Evolutionary conservation across 2,113 vertebrate species (phyloP).

Genomic region (Corydoras sp.): DNA sequence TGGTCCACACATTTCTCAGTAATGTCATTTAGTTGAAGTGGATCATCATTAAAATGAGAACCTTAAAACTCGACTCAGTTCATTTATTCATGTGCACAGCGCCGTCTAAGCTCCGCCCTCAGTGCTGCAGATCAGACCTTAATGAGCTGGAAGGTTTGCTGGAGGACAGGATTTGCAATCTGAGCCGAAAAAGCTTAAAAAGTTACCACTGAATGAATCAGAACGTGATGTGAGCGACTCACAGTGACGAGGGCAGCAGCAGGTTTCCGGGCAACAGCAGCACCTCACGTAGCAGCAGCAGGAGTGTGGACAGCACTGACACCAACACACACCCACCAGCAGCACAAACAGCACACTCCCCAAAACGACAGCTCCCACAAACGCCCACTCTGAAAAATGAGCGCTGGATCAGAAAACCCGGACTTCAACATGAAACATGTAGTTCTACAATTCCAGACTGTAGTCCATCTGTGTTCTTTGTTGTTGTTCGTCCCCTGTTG

Average conservation of each 20-base stretch:
- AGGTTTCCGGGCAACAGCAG: constrained; percentile 88
- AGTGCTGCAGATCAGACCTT: background rate
- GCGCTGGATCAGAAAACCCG: no score
- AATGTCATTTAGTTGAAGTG: no score
- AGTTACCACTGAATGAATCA: background rate
- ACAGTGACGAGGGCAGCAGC: constrained; percentile 93
- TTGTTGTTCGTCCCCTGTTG: no score
- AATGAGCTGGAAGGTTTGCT: background rate
- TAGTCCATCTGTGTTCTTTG: no score
- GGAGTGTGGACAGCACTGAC: constrained; percentile 94
- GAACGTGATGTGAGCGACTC: constrained; percentile 58
- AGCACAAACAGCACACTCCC: constrained; percentile 80
- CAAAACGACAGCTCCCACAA: constrained; percentile 81
- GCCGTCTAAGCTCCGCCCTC: background rate
- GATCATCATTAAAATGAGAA: no score
- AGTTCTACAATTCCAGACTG: no score
- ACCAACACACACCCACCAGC: constrained; percentile 91
- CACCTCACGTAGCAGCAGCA: constrained; percentile 95
- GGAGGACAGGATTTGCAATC: background rate
- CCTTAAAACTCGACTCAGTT: no score
- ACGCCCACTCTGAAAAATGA: constrained; percentile 83
- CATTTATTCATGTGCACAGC: no score
- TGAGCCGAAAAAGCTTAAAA: background rate
- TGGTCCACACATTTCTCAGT: no score
- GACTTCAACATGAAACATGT: no score